Conservation (phyloP, 2,797 vertebrate genomes). For the Smutsia temminckii region DNA sequence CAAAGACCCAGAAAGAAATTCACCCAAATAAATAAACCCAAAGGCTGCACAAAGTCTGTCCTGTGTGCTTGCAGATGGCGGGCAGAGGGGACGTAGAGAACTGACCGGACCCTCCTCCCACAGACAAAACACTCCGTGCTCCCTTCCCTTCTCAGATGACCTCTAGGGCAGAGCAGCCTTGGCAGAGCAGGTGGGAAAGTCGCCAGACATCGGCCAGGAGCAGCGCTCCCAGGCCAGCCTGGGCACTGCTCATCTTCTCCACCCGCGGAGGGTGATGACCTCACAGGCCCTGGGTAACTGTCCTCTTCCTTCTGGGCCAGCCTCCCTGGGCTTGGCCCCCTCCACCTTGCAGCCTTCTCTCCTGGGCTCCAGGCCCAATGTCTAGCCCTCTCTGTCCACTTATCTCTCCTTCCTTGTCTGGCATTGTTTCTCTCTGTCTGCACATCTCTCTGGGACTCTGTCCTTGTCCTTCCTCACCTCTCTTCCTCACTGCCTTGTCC, state of each 20-base stretch:
- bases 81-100: neutral
- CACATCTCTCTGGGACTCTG: constrained; percentile 18
- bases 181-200: neutral
- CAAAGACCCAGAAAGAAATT: neutral
- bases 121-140: neutral
- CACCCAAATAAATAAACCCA: neutral
- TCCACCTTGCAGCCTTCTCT: neutral
- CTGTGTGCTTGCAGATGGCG: neutral
- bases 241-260: neutral
- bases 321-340: neutral
- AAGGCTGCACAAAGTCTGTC: neutral
- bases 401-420: constrained; percentile 45
- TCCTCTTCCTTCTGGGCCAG: neutral
- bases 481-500: constrained; percentile 21
- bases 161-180: neutral
- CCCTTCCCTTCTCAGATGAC: neutral
- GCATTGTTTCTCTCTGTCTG: constrained; percentile 60
- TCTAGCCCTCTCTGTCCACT: neutral
- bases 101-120: neutral
- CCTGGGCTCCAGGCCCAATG: constrained; percentile 57
- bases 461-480: constrained; percentile 50
- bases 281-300: neutral
- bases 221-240: neutral
- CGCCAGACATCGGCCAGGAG: neutral
- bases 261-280: neutral